Base-by-base conservation (phyloP, 1,140 invertebrate genomes). In the Thalassaphorura encarpata region DNA sequence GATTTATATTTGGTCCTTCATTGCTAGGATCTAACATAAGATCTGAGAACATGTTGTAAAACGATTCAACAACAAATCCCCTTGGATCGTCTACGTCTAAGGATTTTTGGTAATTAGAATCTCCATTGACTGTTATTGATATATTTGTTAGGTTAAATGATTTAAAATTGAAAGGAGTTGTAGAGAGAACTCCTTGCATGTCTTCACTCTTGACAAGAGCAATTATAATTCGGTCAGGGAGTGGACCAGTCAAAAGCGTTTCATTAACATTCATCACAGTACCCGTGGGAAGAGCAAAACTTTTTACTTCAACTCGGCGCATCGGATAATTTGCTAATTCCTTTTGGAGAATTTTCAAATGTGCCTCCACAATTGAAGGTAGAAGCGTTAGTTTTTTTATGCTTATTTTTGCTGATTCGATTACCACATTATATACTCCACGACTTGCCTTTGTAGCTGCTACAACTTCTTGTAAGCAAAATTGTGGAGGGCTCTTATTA, bases 211-310 rank as follows among this genome's bases (percentile, higher is more conserved):
- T 26, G 0, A 66, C 56, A 29, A 64, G 40, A 4, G 27, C 43
- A 47, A 66, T 46, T n/a, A 54, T 41, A 16, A 60, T 8, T 46
- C 58, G 53, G 16, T 54, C 53, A 8, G 64, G 64, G 13, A 66
- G 28, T 27, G 54, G 48, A 19, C 53, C 52, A 16, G 16, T 46
- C 19, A 66, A 29, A 2, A 66, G 16, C 47, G 50, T 51, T n/a
- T 60, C 51, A 43, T 61, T 60, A 2, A 28, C 48, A 33, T 42
- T 24, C 18, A 16, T 18, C n/a, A 33, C 1, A 28, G 53, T 47
- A 19, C 58, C 61, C 3, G 24, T 18, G 18, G 50, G 26, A 3
- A 66, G 40, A 24, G 41, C 52, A 29, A 43, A 53, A 6, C 27
- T 53, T 47, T 52, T 57, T 18, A 66, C 27, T 15, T 61, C 52